Evolutionary conservation across 2,797 vertebrate species (phyloP).

Genomic region (Siniperca undulata): DNA sequence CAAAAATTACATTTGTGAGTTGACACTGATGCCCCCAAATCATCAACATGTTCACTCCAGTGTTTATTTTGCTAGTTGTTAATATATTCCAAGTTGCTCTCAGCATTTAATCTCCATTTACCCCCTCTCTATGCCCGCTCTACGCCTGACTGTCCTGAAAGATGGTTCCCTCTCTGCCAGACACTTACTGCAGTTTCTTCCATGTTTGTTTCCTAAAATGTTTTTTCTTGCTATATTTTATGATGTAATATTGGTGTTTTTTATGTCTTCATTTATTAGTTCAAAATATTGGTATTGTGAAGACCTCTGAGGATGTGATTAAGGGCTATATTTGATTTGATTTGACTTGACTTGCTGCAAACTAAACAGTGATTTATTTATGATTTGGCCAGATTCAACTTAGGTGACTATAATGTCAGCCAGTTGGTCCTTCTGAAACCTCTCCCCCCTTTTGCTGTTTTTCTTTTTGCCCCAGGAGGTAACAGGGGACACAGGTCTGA

Average conservation of each 20-base stretch:
- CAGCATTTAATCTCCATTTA: conserved; percentile 54
- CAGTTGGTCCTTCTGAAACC: neutral
- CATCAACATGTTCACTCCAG: conserved; percentile 6
- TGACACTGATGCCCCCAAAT: neutral
- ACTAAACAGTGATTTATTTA: conserved; percentile 36
- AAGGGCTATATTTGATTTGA: conserved; percentile 16
- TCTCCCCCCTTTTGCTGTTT: conserved; percentile 1
- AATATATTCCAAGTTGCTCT: conserved; percentile 38
- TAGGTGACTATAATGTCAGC: neutral
- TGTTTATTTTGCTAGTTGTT: conserved; percentile 22
- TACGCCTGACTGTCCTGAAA: conserved; percentile 28
- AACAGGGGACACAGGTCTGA: neutral
- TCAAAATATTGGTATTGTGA: conserved; percentile 19
- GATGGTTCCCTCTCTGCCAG: conserved; percentile 32
- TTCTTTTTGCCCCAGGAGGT: neutral
- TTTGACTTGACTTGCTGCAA: conserved; percentile 33
- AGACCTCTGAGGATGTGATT: neutral
- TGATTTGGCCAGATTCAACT: conserved; percentile 16
- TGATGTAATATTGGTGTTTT: conserved; percentile 17
- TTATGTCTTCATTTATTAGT: conserved; percentile 25
- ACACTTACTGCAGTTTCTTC: conserved; percentile 33
- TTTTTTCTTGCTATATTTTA: conserved; percentile 15
- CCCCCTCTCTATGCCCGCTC: conserved; percentile 32
- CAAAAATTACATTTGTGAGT: neutral
- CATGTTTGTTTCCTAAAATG: conserved; percentile 35